Base-by-base conservation (phyloP, 2,888 invertebrate genomes). In the Hemicrepidius hirtus region DNA sequence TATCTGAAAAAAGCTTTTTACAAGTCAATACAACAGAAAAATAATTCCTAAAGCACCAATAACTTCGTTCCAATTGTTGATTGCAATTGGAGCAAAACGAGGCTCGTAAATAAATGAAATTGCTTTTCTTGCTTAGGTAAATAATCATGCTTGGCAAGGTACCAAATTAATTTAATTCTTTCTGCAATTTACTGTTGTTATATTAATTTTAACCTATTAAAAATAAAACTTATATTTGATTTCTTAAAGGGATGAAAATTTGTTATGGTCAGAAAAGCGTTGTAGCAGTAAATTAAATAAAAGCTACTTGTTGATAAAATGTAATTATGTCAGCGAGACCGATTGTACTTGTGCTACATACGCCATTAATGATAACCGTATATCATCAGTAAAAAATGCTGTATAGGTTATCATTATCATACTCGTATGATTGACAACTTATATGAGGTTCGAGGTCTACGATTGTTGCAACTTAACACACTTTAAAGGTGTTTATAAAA, bases 371-470 rank as follows among this genome's bases (percentile, higher is more conserved):
- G 57, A 41, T 53, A 66, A 66, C 53, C 16, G 57, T 71, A 71
- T 49, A 71, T 71, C 68, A 35, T 60, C 16, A 57, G 67, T 63
- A 70, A 64, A 49, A 50, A 20, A 41, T 55, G 44, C 35, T 53
- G 50, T 40, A 37, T 66, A 46, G 67, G 37, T 21, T 64, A 6
- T 35, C 41, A 68, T 68, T 71, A 74, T 74, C 71, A 60, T 68
- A 20, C 57, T 57, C 20, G 44, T 13, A 71, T 75, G 75, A 75
- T 75, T 72, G 75, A 75, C 71, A 50, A 37, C 55, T 50, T 63
- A 44, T 63, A 44, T 68, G 68, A 68, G 66, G 71, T 65, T 46
- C 55, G 65, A 64, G 60, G 44, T 68, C 50, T 72, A 59, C 71
- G 66, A 69, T 73, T 70, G 67, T 64, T 4, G n/a, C 16, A 12